These are phyloP conservation scores for Dunckerocampus dactyliophorus DNA, from an alignment of 2,113 vertebrate genomes.

Conservation along the genomic window DNA sequence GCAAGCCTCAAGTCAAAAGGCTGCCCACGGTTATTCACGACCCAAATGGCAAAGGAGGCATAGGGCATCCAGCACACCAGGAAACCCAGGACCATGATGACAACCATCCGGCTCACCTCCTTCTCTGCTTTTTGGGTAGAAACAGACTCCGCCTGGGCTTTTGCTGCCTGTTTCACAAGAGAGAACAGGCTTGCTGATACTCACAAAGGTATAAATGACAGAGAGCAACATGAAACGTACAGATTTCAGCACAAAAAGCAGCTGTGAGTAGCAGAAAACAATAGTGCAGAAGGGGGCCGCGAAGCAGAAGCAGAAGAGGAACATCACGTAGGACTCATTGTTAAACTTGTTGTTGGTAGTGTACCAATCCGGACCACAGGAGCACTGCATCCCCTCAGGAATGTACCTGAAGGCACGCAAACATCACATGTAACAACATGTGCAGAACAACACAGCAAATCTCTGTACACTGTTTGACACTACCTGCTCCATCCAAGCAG, in stretches of 20 bases:
- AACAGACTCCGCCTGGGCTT: slow-evolving; percentile 72
- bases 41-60: slow-evolving; percentile 66
- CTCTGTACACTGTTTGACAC: slow-evolving; percentile 5
- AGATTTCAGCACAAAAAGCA: slow-evolving; percentile 69
- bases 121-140: slow-evolving; percentile 75
- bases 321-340: slow-evolving; percentile 73
- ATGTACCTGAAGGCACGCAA: slow-evolving; percentile 65
- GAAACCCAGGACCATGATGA: slow-evolving; percentile 74
- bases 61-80: slow-evolving; percentile 74
- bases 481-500: slow-evolving; percentile 76
- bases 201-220: neutral
- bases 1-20: slow-evolving; percentile 66
- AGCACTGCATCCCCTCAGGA: slow-evolving; percentile 75
- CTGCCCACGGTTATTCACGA: slow-evolving; percentile 59
- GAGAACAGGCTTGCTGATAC: neutral
- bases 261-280: slow-evolving; percentile 72
- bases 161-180: slow-evolving; percentile 62
- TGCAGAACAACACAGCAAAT: neutral
- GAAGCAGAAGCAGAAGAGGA: slow-evolving; percentile 78
- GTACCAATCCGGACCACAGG: slow-evolving; percentile 77
- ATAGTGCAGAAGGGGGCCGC: slow-evolving; percentile 68
- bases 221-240: slow-evolving; percentile 33
- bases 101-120: slow-evolving; percentile 75
- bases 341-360: slow-evolving; percentile 74
- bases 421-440: neutral